Conservation (phyloP, 2,888 invertebrate genomes). For the Rhamnusium bicolor region DNA sequence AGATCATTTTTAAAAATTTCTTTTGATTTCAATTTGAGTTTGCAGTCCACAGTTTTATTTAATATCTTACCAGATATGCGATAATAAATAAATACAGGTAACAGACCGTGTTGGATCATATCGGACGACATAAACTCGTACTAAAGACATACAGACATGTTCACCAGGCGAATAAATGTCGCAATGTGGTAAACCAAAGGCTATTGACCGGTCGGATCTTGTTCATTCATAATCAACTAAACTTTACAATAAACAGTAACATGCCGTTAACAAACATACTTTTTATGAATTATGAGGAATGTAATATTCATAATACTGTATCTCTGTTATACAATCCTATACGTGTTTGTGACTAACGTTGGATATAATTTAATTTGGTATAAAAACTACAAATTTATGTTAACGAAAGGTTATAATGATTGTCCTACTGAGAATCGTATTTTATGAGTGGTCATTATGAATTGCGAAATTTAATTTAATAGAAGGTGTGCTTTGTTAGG, state of each 20-base stretch:
- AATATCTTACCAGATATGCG: not conserved
- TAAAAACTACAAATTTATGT: conserved; percentile 6
- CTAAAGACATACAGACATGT: not conserved
- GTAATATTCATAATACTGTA: not conserved
- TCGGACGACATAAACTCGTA: conserved; percentile 10
- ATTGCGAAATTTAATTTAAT: not conserved
- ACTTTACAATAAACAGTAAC: conserved; percentile 8
- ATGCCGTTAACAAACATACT: conserved; percentile 14
- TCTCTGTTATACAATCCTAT: not conserved
- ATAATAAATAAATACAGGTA: conserved; percentile 16
- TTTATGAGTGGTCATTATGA: not conserved
- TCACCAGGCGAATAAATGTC: not conserved
- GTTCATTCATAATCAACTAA: not conserved
- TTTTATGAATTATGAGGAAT: not conserved
- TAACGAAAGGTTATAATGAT: not conserved
- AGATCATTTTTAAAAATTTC: no score
- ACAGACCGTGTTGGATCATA: conserved; percentile 11
- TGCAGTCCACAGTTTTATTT: no score
- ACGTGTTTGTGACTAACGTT: not conserved
- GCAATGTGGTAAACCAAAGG: not conserved
- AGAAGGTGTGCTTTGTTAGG: not conserved
- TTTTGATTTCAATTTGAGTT: no score
- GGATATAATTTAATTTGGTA: not conserved
- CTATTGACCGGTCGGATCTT: conserved; percentile 1
- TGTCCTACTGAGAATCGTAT: not conserved